Base-by-base conservation (phyloP, 2,888 invertebrate genomes). In the Lutraria lutraria region DNA sequence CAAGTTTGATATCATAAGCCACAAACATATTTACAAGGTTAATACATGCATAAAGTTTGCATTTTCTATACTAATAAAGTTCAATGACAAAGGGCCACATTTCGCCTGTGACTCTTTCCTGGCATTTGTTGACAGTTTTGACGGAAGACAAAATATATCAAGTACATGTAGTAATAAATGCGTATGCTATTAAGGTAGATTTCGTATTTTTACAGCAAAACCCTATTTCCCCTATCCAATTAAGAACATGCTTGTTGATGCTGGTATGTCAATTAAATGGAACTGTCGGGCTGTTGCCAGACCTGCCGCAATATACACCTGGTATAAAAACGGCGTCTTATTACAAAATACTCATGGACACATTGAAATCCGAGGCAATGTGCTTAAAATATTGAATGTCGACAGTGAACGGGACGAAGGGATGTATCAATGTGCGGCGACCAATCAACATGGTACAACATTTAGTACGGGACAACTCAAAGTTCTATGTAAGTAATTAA, bases 371-470 rank as follows among this genome's bases (percentile, higher is more conserved):
- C 54, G 29, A 6, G 31, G 83, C 0, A 95, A 94, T 82, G 88
- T 92, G 10, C 86, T 95, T 52, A 93, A 84, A 12, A 95, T 96
- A 43, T 29, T 52, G 1, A 88, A 90, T 0, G 92, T 95, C 4
- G 87, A 92, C 19, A 88, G 88, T 6, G 79, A 52, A 19, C 87
- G 98, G 94, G 99, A 99, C 96, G 98, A 98, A 86, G 99, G 98
- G 52, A 99, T 99, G 98, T 99, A 98, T 96, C 99, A 99, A 95
- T 99, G 99, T 96, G 97, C 98, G 94, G 99, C 99, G 0, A 98
- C 97, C 87, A 99, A 99, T 97, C 98, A 98, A 93, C 97, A 99
- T 15, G 98, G 98, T 95, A 98, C 98, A 0, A 97, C 97, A 89
- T 99, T 98, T 96, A 98, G 99, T 0, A 98, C 98, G 8, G 99